Percentiles rank a stretch among this genome's conserved stretches.
These are phyloP conservation scores for Pteronura brasiliensis DNA, from an alignment of 2,113 vertebrate genomes.

Conservation along the genomic window DNA sequence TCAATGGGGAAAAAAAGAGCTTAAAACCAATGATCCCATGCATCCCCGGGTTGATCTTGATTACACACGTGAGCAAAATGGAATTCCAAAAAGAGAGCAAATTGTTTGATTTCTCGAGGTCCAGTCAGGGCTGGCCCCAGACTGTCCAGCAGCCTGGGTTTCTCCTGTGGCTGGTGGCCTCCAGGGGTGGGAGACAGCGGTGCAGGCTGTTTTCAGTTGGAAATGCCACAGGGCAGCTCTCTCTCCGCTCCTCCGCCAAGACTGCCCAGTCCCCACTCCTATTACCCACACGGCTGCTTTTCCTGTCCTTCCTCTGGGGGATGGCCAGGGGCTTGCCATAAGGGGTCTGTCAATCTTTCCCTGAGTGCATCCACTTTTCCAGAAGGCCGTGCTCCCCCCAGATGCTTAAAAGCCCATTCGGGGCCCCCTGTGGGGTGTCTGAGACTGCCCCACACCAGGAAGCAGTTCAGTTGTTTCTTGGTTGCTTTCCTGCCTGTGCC, in stretches of 20 bases:
- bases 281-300: background rate
- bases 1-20: background rate
- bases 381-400: background rate
- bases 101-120: background rate
- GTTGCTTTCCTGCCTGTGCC: background rate
- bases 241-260: background rate
- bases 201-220: background rate
- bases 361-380: constrained; percentile 7
- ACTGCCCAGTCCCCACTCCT: background rate
- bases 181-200: background rate
- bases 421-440: background rate
- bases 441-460: background rate
- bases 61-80: background rate
- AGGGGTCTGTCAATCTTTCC: constrained; percentile 18
- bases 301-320: background rate
- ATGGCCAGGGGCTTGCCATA: background rate
- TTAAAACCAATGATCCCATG: background rate
- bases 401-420: constrained; percentile 64
- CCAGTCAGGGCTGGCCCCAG: background rate
- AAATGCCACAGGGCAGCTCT: background rate
- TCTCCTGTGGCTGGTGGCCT: background rate
- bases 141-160: background rate
- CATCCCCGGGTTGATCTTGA: background rate
- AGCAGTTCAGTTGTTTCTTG: background rate
- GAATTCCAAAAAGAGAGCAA: background rate